These are phyloP conservation scores for Helobdella robusta DNA, from an alignment of 2,888 invertebrate species.

Conservation along the genomic window DNA sequence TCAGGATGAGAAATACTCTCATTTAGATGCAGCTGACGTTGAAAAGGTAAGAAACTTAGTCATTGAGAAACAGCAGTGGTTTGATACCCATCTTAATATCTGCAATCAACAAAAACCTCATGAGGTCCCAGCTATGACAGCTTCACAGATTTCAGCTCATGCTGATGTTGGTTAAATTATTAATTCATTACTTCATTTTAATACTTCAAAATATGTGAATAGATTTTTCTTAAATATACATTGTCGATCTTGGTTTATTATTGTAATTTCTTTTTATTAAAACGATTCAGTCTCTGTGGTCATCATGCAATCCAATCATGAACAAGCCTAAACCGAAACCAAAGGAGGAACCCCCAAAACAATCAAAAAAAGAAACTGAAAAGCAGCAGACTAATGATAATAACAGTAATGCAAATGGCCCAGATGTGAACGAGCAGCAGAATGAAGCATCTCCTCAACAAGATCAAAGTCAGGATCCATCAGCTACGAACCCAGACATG, in stretches of 20 bases:
- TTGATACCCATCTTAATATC: conserved; percentile 65
- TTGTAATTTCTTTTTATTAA: neutral
- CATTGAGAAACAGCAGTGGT: conserved; percentile 68
- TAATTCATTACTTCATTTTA: too few relatives aligned
- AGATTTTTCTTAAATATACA: neutral
- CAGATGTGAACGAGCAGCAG: neutral
- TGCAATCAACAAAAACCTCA: conserved; percentile 61
- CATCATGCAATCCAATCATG: conserved; percentile 61
- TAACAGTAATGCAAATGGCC: neutral
- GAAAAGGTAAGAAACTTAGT: conserved; percentile 64
- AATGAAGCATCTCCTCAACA: neutral
- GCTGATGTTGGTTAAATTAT: conserved; percentile 59
- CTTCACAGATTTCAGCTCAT: conserved; percentile 69
- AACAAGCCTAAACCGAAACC: conserved; percentile 88
- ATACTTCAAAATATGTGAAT: neutral
- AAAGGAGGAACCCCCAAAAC: conserved; percentile 63
- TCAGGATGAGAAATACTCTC: conserved; percentile 54
- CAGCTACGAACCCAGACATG: neutral
- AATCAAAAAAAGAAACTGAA: conserved; percentile 40
- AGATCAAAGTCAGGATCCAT: neutral
- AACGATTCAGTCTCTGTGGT: conserved; percentile 50
- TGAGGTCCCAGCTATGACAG: conserved; percentile 62
- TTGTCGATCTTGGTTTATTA: neutral
- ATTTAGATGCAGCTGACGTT: conserved; percentile 60
- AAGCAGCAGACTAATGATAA: conserved; percentile 11